Base-by-base conservation (phyloP, 2,113 vertebrate species). In the Camelus bactrianus region DNA sequence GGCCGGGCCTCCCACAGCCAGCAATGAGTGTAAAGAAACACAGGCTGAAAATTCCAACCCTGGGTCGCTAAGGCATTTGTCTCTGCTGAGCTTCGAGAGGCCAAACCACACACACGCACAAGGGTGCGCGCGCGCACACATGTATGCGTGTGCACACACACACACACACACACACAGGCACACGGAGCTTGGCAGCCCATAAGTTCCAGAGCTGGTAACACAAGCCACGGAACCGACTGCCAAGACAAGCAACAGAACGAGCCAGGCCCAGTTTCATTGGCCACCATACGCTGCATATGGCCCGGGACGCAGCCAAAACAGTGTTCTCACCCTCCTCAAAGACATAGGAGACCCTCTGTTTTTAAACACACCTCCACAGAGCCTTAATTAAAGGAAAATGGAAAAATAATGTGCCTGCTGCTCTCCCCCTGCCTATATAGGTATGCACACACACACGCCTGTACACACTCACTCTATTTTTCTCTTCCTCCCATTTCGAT, bases 311-410 rank as follows among this genome's bases (percentile, higher is more conserved):
- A 98, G 99, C 98, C 98, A 98, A 98, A 98, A 96, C 97, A 98
- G 98, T 98, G 98, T 98, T 99, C 99, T 99, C 99, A 98, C 99
- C 98, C 99, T 98, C 98, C 98, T 98, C 98, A 98, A 98, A 98
- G 98, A 98, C 98, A 99, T 98, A 99, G 99, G 98, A 99, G 98
- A 98, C 98, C 98, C 98, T 99, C 98, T 99, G 99, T 99, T 99
- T 99, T 98, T 98, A 98, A 98, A 98, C 98, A 98, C 98, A 99
- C 98, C 98, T 99, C 98, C 98, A 98, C 98, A 98, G 98, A 98
- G 98, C 98, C 98, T 98, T 99, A 98, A 98, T 98, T 98, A 99
- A 98, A 99, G 97, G 98, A 98, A 98, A 99, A 98, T 98, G 98
- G 98, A 98, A 99, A 99, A 98, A 98, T 97, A 98, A 98, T 50